Conservation (phyloP, 2,113 vertebrate species). For the Poeciliopsis occidentalis region DNA sequence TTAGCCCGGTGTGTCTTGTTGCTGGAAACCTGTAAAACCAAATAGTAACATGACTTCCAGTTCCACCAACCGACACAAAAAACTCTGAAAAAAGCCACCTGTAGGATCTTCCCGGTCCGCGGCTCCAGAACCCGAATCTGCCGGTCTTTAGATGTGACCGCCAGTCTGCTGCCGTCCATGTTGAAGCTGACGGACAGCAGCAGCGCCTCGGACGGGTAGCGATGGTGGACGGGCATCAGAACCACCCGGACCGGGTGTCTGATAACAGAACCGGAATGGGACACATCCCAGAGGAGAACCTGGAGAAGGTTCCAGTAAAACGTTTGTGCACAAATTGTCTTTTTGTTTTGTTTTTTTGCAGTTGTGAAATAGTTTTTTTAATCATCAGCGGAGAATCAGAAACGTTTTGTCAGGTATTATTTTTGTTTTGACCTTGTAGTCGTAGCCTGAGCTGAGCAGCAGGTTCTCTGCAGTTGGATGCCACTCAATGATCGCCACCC, state of each 20-base stretch:
- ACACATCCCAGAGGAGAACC: conserved; percentile 76
- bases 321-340: neutral
- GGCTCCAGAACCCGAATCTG: conserved; percentile 89
- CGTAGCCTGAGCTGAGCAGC: conserved; percentile 91
- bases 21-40: conserved; percentile 80
- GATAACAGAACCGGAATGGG: conserved; percentile 68
- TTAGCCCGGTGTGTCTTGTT: conserved; percentile 82
- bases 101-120: conserved; percentile 81
- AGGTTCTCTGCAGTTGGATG: conserved; percentile 90
- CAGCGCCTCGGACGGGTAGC: conserved; percentile 81
- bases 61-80: neutral
- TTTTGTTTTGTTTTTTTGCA: too few species aligned
- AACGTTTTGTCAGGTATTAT: too few species aligned
- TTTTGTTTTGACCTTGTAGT: conserved; percentile 85
- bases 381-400: too few species aligned
- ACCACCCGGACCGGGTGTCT: conserved; percentile 81
- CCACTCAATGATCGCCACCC: conserved; percentile 95
- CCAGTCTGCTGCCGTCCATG: conserved; percentile 87
- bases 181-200: conserved; percentile 93
- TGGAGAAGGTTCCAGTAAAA: neutral
- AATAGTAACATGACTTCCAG: neutral
- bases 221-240: conserved; percentile 64
- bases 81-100: conserved; percentile 67
- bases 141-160: conserved; percentile 88
- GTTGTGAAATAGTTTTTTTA: too few species aligned